Percentiles rank a stretch among this genome's conserved stretches.
Evolutionary conservation across 2,888 invertebrate genomes (phyloP).

Genomic region (Cheilosia grossa): DNA sequence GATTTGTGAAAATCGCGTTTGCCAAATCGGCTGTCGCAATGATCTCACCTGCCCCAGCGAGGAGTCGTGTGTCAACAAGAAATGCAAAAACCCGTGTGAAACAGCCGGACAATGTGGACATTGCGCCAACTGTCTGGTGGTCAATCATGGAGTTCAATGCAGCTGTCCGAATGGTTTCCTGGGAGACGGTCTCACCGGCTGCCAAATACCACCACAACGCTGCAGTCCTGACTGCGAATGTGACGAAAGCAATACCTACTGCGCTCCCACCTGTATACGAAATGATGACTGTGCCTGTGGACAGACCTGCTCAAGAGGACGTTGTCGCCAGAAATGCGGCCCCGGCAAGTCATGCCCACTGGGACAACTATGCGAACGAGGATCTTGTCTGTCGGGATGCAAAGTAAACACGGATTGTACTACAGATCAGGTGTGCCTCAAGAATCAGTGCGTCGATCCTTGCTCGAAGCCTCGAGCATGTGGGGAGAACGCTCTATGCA

Average conservation of each 20-base stretch:
- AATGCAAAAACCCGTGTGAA: conserved; percentile 92
- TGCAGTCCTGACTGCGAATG: conserved; percentile 92
- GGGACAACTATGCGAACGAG: conserved; percentile 90
- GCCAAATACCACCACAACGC: conserved; percentile 88
- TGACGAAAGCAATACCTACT: conserved; percentile 90
- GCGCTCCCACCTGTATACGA: conserved; percentile 87
- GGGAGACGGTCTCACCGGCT: conserved; percentile 92
- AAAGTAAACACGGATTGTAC: conserved; percentile 91
- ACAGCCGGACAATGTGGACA: conserved; percentile 90
- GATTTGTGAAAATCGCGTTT: conserved; percentile 94
- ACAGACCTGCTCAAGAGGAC: conserved; percentile 89
- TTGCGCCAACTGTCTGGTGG: conserved; percentile 92
- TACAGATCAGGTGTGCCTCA: conserved; percentile 89
- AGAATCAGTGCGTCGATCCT: conserved; percentile 88
- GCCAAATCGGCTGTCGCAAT: conserved; percentile 93
- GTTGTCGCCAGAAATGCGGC: conserved; percentile 90
- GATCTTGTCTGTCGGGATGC: conserved; percentile 91
- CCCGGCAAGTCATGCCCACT: conserved; percentile 87
- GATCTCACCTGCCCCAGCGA: conserved; percentile 90
- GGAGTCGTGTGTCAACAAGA: conserved; percentile 91
- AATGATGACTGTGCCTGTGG: conserved; percentile 91
- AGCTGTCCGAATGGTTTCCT: conserved; percentile 91
- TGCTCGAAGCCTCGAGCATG: conserved; percentile 88
- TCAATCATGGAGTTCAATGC: conserved; percentile 93
- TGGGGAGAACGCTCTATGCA: conserved; percentile 91